Base-by-base conservation (phyloP, 2,888 invertebrate genomes). In the Idaea straminata region DNA sequence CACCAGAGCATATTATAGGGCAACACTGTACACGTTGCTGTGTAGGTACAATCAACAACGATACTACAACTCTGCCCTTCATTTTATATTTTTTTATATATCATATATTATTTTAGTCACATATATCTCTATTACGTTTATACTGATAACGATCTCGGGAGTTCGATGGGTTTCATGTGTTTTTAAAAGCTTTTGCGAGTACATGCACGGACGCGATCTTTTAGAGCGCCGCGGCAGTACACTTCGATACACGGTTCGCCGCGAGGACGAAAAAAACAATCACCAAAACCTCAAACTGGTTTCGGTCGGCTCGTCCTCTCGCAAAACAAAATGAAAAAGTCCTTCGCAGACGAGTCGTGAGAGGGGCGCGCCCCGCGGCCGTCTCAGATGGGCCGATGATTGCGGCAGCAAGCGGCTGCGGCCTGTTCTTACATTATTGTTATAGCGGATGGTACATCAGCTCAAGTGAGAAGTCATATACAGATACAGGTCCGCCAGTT, bases 241-340 rank as follows among this genome's bases (percentile, higher is more conserved):
- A 76, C 74, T 71, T 73, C 72, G 77, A 77, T 66, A 66, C 73
- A 66, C 64, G 69, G 79, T 77, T 81, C 79, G 82, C 76, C 74
- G 79, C 78, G 82, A 85, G 84, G 84, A 84, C 84, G 86, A 86
- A 86, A 90, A 88, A 91, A 89, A 88, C 84, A 85, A 89, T 86
- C 86, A 89, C 89, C 89, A 83, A 91, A 91, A 88, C 84, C 79
- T 74, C 74, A 79, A 88, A 91, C 91, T 76, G 90, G 91, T 91
- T 91, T 85, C 70, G 79, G 83, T 80, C 79, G 78, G 83, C 80
- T 83, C 85, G 85, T 87, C 84, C 80, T 83, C 85, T 85, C 84
- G 80, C 83, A 82, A 84, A 82, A 82, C 83, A 89, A 91, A 90
- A 89, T 77, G 83, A 86, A 88, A 86, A 89, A 89, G 79, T 78